Evolutionary conservation across 2,797 vertebrate species (phyloP).

Genomic region (Eulemur albifrons): DNA sequence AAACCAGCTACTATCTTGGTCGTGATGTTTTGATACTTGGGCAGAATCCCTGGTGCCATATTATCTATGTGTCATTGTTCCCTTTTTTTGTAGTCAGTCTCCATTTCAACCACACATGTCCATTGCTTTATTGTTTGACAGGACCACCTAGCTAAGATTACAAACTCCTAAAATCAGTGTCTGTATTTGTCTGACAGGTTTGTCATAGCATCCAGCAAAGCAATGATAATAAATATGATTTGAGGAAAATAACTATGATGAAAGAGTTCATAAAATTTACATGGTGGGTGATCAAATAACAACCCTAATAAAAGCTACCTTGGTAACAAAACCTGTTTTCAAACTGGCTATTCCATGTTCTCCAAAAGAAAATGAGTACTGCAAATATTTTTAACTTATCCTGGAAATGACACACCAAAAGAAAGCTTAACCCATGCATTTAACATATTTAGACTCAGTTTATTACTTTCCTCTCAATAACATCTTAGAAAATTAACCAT

Average conservation of each 20-base stretch:
- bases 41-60: neutral
- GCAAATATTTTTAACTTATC: conserved; percentile 23
- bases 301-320: conserved; percentile 12
- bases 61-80: neutral
- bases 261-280: conserved; percentile 37
- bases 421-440: neutral
- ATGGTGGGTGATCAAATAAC: neutral
- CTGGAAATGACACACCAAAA: neutral
- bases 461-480: neutral
- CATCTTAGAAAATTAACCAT: neutral
- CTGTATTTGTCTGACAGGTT: neutral
- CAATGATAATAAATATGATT: neutral
- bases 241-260: neutral
- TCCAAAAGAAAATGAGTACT: conserved; percentile 1
- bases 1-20: neutral
- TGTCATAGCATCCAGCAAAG: neutral
- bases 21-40: neutral
- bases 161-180: neutral
- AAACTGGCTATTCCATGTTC: neutral
- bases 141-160: neutral
- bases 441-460: conserved; percentile 18
- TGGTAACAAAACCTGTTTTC: conserved; percentile 16
- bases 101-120: neutral
- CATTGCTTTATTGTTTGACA: neutral
- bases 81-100: neutral